Base-by-base conservation (phyloP, 1,140 invertebrate genomes). In the Camponotus pennsylvanicus region DNA sequence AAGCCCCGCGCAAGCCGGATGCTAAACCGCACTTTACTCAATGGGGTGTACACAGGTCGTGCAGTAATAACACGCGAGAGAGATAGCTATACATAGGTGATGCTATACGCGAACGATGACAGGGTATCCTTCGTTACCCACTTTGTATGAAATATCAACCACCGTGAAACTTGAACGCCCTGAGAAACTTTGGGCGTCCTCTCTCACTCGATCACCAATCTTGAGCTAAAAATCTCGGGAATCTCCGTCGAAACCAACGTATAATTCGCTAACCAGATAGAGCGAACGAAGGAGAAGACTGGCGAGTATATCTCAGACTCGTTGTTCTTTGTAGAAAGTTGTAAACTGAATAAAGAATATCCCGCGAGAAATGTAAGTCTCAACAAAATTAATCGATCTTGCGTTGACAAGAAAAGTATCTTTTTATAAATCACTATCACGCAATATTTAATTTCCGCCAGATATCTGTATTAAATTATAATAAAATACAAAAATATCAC, bases 131-230 rank as follows among this genome's bases (percentile, higher is more conserved):
- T 87, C 89, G 90, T 94, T 93, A 92, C 91, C 85, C 89, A 85
- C 91, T 94, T 90, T 95, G 94, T 95, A 95, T 95, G 95, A 94
- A 95, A 95, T 95, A 95, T 95, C 95, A 95, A 95, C 93, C 94
- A 95, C 92, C 93, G 88, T 95, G 95, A 95, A 95, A 95, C 91
- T 93, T 88, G 95, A 95, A 94, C 93, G 87, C 87, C 95, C 94
- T 95, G 94, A 95, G 94, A 95, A 95, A 94, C 94, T 93, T 93
- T 45, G 90, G 85, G 52, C 84, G 90, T 92, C 73, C 84, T 91
- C 83, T 91, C 79, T 37, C 67, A 64, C 78, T 86, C 66, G 86
- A 88, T 79, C 69, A 77, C 55, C 89, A 61, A 85, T 85, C 87
- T 32, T 59, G 42, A 79, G 37, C 40, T 6, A 75, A 89, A 90